These are phyloP conservation scores for Lottia scabra DNA, from an alignment of 2,888 invertebrate species.

Conservation along the genomic window DNA sequence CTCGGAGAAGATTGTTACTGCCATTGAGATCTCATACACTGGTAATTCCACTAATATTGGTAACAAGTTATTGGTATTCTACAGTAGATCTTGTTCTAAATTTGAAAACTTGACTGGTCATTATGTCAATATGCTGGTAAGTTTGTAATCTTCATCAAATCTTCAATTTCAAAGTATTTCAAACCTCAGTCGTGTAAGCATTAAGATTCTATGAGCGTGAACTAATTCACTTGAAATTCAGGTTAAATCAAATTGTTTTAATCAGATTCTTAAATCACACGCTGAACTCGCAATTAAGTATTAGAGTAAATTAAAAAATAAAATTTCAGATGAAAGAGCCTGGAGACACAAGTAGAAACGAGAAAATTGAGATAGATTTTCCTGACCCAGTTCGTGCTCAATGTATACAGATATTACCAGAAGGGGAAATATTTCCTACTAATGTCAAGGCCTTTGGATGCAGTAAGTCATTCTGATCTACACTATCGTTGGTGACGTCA, in stretches of 20 bases:
- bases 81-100: background rate
- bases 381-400: slow-evolving; percentile 26
- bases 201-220: too few relatives aligned
- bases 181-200: too few relatives aligned
- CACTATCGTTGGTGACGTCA: background rate
- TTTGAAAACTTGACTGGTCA: background rate
- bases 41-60: background rate
- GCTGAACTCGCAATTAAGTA: too few relatives aligned
- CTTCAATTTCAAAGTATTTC: too few relatives aligned
- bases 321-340: slow-evolving; percentile 9
- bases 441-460: slow-evolving; percentile 28
- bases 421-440: slow-evolving; percentile 16
- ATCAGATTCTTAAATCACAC: too few relatives aligned
- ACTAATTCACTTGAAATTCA: too few relatives aligned
- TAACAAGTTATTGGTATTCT: background rate
- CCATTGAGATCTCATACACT: background rate
- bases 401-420: slow-evolving; percentile 27
- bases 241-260: too few relatives aligned
- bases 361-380: slow-evolving; percentile 11
- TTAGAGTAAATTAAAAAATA: too few relatives aligned
- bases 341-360: background rate
- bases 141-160: background rate
- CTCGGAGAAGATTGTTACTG: background rate
- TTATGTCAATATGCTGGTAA: background rate
- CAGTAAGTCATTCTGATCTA: slow-evolving; percentile 21